These are phyloP conservation scores for Hylaeus anthracinus DNA, from an alignment of 1,140 invertebrate genomes.

Conservation along the genomic window DNA sequence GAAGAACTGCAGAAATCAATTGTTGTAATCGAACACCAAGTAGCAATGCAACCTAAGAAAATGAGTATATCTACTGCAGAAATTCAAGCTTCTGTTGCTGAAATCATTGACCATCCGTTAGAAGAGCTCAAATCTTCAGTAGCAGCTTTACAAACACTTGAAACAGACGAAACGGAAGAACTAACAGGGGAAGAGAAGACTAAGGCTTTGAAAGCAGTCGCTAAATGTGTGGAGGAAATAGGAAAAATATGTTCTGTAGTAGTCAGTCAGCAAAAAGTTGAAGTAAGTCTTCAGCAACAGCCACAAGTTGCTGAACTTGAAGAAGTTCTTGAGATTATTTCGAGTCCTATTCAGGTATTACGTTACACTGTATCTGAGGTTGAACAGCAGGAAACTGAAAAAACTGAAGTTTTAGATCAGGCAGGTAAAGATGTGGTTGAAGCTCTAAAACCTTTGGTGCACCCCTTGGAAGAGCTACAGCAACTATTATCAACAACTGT, in stretches of 20 bases:
- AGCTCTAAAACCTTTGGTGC: constrained; percentile 22
- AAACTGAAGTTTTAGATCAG: neutral
- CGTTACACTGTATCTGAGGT: neutral
- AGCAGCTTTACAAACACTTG: neutral
- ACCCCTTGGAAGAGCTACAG: constrained; percentile 30
- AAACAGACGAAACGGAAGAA: neutral
- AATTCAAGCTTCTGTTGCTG: neutral
- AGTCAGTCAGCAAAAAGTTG: neutral
- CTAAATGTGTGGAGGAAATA: constrained; percentile 25
- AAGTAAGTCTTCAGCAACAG: neutral
- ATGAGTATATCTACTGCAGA: neutral
- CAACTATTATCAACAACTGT: neutral
- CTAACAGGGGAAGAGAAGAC: neutral
- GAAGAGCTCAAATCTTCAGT: neutral
- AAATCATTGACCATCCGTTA: constrained; percentile 2
- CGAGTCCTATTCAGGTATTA: constrained; percentile 9
- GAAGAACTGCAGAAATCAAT: constrained; percentile 27
- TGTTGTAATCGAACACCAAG: constrained; percentile 6
- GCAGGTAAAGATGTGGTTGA: neutral
- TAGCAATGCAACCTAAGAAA: neutral
- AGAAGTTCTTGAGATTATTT: neutral
- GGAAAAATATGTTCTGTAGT: neutral
- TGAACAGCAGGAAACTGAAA: neutral
- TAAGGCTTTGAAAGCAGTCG: neutral
- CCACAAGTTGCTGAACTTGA: constrained; percentile 4